Evolutionary conservation across 2,113 vertebrate genomes (phyloP).

Genomic region (Chroicocephalus ridibundus): DNA sequence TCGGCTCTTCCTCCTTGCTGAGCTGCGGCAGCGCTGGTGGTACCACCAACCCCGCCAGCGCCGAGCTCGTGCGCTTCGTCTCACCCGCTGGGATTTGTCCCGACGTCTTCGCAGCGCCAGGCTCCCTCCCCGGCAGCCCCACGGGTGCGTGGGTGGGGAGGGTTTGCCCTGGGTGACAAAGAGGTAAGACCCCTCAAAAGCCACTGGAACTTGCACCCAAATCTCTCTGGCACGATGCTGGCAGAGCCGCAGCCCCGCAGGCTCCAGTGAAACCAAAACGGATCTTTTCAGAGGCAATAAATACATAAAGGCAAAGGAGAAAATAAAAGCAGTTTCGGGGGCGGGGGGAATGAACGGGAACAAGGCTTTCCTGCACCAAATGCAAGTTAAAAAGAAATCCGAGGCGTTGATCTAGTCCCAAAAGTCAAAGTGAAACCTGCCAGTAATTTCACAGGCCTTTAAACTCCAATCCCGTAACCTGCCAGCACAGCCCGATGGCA

Average conservation of each 20-base stretch:
- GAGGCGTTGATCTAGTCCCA: background rate
- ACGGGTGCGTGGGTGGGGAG: background rate
- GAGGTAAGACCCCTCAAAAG: background rate
- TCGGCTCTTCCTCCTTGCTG: background rate
- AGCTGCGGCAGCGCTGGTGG: background rate
- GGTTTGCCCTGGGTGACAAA: background rate
- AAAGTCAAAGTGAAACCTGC: background rate
- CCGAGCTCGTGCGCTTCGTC: background rate
- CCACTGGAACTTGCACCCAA: background rate
- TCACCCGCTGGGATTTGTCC: slow-evolving; percentile 20
- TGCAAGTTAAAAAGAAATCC: background rate
- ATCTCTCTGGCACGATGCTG: accelerated
- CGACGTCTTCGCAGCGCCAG: accelerated
- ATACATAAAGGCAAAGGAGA: background rate
- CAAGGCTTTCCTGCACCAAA: background rate
- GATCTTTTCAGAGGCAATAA: background rate
- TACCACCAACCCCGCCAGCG: background rate
- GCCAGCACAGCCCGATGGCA: background rate
- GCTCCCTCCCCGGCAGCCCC: background rate
- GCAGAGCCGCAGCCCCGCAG: background rate
- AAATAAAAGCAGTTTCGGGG: background rate
- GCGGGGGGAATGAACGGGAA: background rate
- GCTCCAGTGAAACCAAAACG: background rate
- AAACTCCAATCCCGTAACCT: background rate
- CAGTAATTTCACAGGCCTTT: background rate